phyloP scores from a whole-genome alignment of 1,140 invertebrate genomes.

The Pinna nobilis region DNA sequence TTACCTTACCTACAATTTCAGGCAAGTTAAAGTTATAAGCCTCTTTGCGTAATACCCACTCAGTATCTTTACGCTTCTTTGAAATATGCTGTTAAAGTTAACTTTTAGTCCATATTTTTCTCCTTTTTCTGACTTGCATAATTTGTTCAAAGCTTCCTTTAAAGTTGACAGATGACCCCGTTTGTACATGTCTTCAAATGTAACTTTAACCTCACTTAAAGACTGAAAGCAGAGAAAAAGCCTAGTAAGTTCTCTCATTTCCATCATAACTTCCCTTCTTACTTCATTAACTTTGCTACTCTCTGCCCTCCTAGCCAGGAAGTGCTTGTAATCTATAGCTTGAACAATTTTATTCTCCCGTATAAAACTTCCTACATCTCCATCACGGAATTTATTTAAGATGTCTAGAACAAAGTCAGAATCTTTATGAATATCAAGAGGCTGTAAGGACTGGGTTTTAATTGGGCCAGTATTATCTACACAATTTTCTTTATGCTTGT shows the following conservation, averaged over 20 bases:
- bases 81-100: slow-evolving; percentile 4
- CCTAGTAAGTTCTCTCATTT: slow-evolving; percentile 20
- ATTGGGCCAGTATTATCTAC: neutral
- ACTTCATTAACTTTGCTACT: slow-evolving; percentile 10
- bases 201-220: neutral
- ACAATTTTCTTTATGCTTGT: slow-evolving; percentile 25
- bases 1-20: slow-evolving; percentile 19
- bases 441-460: slow-evolving; percentile 11
- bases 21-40: too few relatives aligned
- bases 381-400: slow-evolving; percentile 21
- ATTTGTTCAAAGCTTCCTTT: slow-evolving; percentile 4
- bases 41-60: slow-evolving; percentile 16
- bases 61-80: slow-evolving; percentile 9
- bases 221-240: slow-evolving; percentile 1
- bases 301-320: neutral
- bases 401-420: slow-evolving; percentile 28
- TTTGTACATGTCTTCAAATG: slow-evolving; percentile 14
- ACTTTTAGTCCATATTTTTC: slow-evolving; percentile 16
- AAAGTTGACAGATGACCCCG: slow-evolving; percentile 8
- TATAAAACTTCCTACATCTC: neutral
- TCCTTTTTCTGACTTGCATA: slow-evolving; percentile 2
- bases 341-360: slow-evolving; percentile 1
- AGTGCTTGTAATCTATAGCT: slow-evolving; percentile 8
- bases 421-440: slow-evolving; percentile 22
- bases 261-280: slow-evolving; percentile 15